phyloP scores from a whole-genome alignment of 2,113 vertebrate species.

The Gnathonemus longibarbis region DNA sequence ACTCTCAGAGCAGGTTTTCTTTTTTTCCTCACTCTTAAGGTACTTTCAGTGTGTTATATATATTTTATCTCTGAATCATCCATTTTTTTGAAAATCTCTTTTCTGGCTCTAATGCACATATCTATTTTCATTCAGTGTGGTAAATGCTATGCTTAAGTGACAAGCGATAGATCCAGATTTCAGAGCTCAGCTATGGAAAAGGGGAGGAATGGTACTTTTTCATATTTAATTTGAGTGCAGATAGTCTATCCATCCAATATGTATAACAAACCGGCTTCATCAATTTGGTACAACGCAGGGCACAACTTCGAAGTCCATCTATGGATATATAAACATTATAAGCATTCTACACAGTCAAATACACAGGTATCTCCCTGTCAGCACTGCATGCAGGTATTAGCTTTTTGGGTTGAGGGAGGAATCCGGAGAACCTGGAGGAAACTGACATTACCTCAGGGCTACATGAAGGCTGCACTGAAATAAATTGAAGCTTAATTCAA shows the following conservation, averaged over 20 bases:
- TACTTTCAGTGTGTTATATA: background rate
- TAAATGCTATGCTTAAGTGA: background rate
- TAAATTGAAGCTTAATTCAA: background rate
- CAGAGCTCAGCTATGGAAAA: background rate
- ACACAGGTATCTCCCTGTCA: background rate
- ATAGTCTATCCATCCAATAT: background rate
- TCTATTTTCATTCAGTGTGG: background rate
- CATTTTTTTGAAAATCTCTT: background rate
- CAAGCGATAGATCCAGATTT: background rate
- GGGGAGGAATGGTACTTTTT: background rate
- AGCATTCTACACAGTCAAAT: background rate
- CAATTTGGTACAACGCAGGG: background rate
- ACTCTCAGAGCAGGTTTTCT: background rate
- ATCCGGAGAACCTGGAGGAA: background rate
- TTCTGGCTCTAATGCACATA: background rate
- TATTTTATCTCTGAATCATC: background rate
- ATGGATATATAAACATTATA: background rate
- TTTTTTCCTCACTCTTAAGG: background rate
- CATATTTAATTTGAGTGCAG: background rate
- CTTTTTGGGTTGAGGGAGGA: background rate
- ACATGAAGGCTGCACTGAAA: background rate
- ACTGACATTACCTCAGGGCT: background rate
- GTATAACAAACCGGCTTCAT: background rate
- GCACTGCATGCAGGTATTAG: background rate
- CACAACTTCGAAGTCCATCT: background rate